phyloP scores from a whole-genome alignment of 2,797 vertebrate species.

The Cyprinella venusta region DNA sequence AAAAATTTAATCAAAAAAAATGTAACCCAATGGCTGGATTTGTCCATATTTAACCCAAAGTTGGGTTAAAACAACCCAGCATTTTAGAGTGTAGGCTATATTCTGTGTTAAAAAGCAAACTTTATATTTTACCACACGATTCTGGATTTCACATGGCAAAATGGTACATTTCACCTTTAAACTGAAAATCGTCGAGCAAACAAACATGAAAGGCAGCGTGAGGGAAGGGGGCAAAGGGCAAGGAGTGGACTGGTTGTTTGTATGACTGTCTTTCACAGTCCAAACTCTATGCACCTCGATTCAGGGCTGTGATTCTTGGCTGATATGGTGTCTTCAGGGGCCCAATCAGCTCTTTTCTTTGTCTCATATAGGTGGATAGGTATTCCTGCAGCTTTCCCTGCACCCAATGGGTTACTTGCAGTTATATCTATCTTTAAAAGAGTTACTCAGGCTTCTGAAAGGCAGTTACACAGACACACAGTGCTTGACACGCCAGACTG shows the following conservation, averaged over 20 bases:
- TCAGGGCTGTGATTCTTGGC: slow-evolving; percentile 4
- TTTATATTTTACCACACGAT: background rate
- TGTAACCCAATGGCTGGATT: too few relatives aligned
- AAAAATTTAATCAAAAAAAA: too few relatives aligned
- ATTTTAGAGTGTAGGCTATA: background rate
- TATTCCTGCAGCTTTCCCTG: slow-evolving; percentile 21
- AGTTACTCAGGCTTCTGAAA: slow-evolving; percentile 58
- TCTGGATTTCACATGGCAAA: background rate
- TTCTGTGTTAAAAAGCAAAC: background rate
- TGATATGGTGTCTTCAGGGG: slow-evolving; percentile 24
- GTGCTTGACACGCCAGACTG: slow-evolving; percentile 36
- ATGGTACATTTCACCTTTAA: slow-evolving; percentile 41
- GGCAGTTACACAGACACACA: slow-evolving; percentile 42
- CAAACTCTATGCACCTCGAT: slow-evolving; percentile 49
- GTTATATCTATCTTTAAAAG: slow-evolving; percentile 60
- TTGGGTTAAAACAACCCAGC: too few relatives aligned
- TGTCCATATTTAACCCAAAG: too few relatives aligned
- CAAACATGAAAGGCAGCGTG: slow-evolving; percentile 33
- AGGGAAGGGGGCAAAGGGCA: slow-evolving; percentile 30
- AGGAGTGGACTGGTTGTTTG: slow-evolving; percentile 26
- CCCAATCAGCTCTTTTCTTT: background rate
- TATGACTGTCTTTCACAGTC: slow-evolving; percentile 41
- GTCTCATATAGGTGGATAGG: slow-evolving; percentile 27
- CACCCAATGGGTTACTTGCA: slow-evolving; percentile 40
- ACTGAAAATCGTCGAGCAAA: slow-evolving; percentile 37